phyloP scores from a whole-genome alignment of 2,797 vertebrate species.

The Synanceia verrucosa region DNA sequence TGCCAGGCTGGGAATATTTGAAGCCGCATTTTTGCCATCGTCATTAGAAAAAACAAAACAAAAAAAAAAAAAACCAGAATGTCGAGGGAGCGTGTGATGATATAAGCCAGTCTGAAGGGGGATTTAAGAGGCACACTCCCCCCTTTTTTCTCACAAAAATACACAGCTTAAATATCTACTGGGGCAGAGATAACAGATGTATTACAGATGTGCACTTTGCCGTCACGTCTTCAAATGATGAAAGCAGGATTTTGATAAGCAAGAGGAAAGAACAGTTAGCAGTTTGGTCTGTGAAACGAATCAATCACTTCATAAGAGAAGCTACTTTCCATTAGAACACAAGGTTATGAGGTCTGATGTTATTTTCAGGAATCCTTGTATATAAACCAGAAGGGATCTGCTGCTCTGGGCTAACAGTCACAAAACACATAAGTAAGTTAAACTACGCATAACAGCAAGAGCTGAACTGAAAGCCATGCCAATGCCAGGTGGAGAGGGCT shows the following conservation, averaged over 20 bases:
- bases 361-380: not conserved
- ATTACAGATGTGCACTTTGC: constrained; percentile 40
- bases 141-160: constrained; percentile 7
- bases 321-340: not conserved
- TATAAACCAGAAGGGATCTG: not conserved
- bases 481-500: not conserved
- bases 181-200: constrained; percentile 32
- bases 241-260: constrained; percentile 45
- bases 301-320: no score
- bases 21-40: constrained; percentile 41
- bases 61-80: not conserved
- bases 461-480: no score
- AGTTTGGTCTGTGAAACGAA: no score
- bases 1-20: constrained; percentile 30
- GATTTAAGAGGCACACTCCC: not conserved
- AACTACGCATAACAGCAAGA: no score
- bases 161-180: constrained; percentile 31
- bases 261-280: constrained; percentile 25
- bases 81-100: constrained; percentile 42
- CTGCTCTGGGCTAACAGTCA: not conserved
- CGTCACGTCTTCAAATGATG: constrained; percentile 28
- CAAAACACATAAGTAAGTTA: no score
- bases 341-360: not conserved
- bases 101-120: constrained; percentile 25
- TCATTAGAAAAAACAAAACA: constrained; percentile 40